phyloP scores from a whole-genome alignment of 2,113 vertebrate species.

The Lycocorax pyrrhopterus region DNA sequence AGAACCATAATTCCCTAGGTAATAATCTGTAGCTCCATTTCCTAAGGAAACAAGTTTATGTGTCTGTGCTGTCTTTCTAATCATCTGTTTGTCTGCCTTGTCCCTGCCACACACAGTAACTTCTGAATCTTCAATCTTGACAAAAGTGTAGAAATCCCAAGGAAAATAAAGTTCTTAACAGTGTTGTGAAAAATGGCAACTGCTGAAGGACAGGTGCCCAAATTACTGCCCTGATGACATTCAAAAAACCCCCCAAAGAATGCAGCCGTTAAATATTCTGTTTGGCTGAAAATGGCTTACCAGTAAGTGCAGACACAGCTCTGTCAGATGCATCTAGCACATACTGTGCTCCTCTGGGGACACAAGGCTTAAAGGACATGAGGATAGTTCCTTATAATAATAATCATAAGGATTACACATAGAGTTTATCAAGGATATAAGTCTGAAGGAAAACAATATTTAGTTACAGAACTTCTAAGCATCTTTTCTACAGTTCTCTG shows the following conservation, averaged over 20 bases:
- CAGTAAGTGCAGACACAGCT: background rate
- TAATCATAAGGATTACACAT: background rate
- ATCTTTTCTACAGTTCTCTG: background rate
- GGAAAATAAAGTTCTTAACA: background rate
- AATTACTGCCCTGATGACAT: background rate
- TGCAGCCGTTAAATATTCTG: background rate
- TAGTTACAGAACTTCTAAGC: background rate
- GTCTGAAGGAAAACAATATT: background rate
- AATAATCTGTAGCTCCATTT: conserved; percentile 1
- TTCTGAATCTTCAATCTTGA: background rate
- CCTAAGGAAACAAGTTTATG: conserved; percentile 33
- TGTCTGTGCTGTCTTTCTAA: conserved; percentile 50
- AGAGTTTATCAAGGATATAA: background rate
- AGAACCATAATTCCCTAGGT: background rate
- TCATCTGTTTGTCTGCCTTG: background rate
- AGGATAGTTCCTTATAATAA: background rate
- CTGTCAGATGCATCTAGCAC: background rate
- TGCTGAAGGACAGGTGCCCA: background rate
- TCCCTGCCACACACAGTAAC: background rate
- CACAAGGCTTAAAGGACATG: background rate
- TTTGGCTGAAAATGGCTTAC: background rate
- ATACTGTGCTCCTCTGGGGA: background rate
- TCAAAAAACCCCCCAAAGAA: background rate
- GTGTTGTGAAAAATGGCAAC: background rate
- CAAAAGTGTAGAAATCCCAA: background rate